Percentiles rank a stretch among this genome's conserved stretches.
phyloP scores from a whole-genome alignment of 2,888 invertebrate species.

The Drosophila nr. perissopoda region DNA sequence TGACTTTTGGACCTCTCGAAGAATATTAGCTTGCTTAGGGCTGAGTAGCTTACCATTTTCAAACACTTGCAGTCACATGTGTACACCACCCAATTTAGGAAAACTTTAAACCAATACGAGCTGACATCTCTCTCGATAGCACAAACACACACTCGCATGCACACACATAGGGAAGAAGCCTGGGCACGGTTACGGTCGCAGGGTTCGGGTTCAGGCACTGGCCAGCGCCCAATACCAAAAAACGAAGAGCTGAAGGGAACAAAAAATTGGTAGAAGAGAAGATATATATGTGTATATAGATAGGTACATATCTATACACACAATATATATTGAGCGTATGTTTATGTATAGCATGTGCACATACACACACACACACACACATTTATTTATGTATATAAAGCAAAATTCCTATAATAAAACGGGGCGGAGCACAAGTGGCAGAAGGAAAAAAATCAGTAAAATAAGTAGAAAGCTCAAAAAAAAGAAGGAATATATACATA shows the following conservation, averaged over 20 bases:
- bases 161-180: conserved; percentile 11
- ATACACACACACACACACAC: conserved; percentile 16
- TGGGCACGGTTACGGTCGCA: conserved; percentile 2
- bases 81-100: conserved; percentile 26
- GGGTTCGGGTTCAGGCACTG: conserved; percentile 50
- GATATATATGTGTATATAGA: conserved; percentile 25
- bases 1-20: neutral
- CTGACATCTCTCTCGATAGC: conserved; percentile 61
- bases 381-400: conserved; percentile 51
- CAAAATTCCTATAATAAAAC: conserved; percentile 80
- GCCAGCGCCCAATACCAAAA: conserved; percentile 73
- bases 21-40: neutral
- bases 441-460: conserved; percentile 53
- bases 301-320: conserved; percentile 60
- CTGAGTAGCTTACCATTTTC: neutral
- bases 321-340: conserved; percentile 62
- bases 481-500: neutral
- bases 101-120: conserved; percentile 64
- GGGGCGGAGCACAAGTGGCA: conserved; percentile 81
- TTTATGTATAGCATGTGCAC: conserved; percentile 57
- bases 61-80: neutral
- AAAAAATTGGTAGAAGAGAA: conserved; percentile 23
- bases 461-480: conserved; percentile 50
- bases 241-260: conserved; percentile 39
- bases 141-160: conserved; percentile 23